Evolutionary conservation across 37 sponge, comb jelly and placozoan genomes (phyloP).

Genomic region (Chondrosia reniformis): DNA sequence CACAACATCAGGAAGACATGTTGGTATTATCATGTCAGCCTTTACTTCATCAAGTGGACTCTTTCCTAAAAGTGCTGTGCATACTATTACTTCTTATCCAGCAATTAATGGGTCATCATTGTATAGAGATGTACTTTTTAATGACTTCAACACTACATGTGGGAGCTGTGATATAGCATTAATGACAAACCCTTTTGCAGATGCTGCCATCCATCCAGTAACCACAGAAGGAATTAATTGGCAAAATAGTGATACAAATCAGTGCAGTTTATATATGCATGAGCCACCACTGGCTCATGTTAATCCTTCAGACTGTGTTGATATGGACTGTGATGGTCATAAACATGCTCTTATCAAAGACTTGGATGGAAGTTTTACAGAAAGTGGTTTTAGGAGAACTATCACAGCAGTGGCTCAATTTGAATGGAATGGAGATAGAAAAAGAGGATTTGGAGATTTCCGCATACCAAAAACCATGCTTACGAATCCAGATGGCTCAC

Average conservation of each 20-base stretch:
- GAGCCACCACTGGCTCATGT: conserved; percentile 52
- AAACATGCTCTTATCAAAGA: conserved; percentile 79
- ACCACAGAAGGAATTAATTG: conserved; percentile 11
- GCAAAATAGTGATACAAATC: background rate
- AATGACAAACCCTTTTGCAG: conserved; percentile 52
- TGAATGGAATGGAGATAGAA: conserved; percentile 80
- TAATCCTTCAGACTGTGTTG: conserved; percentile 96
- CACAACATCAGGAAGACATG: conserved; percentile 36
- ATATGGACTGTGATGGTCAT: conserved; percentile 95
- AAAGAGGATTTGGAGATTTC: conserved; percentile 85
- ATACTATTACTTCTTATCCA: conserved; percentile 48
- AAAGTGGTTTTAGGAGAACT: conserved; percentile 19
- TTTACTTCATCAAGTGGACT: conserved; percentile 55
- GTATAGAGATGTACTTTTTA: conserved; percentile 37
- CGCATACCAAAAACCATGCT: conserved; percentile 84
- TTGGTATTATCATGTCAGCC: conserved; percentile 60
- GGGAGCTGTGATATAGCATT: conserved; percentile 50
- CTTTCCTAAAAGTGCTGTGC: conserved; percentile 51
- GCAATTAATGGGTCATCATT: conserved; percentile 78
- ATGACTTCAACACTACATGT: conserved; percentile 23
- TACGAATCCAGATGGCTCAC: conserved; percentile 49
- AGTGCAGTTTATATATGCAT: conserved; percentile 39
- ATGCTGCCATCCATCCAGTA: conserved; percentile 75
- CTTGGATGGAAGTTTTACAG: conserved; percentile 64
- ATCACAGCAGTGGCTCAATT: conserved; percentile 74